phyloP scores from a whole-genome alignment of 2,888 invertebrate species.

The Laspeyria flexula region DNA sequence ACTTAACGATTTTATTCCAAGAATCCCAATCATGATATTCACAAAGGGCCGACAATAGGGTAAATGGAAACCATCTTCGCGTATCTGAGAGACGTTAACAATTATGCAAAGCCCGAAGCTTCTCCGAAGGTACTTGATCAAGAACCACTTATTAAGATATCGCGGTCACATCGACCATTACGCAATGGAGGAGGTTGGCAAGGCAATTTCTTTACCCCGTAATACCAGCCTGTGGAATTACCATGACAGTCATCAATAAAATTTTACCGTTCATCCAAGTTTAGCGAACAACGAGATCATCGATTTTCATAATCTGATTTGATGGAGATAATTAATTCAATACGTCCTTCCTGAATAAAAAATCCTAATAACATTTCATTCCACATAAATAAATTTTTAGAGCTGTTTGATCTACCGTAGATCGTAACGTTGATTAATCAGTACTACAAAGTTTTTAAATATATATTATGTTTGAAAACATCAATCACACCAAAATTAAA shows the following conservation, averaged over 20 bases:
- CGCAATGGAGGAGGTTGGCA: constrained; percentile 59
- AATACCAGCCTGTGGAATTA: constrained; percentile 58
- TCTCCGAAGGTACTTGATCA: constrained; percentile 71
- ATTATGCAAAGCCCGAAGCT: constrained; percentile 75
- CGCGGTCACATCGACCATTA: constrained; percentile 78
- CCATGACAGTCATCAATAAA: constrained; percentile 75
- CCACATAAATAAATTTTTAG: neutral
- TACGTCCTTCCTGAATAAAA: constrained; percentile 15
- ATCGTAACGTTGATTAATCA: constrained; percentile 13
- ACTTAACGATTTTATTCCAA: constrained; percentile 36
- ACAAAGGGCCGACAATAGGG: constrained; percentile 42
- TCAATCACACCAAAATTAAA: constrained; percentile 68
- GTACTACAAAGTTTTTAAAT: constrained; percentile 14
- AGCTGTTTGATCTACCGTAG: too few relatives aligned
- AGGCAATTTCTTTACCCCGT: constrained; percentile 64
- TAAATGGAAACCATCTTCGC: constrained; percentile 41
- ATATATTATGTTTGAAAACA: constrained; percentile 53
- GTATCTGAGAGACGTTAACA: constrained; percentile 62
- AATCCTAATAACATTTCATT: neutral
- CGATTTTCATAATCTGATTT: constrained; percentile 64
- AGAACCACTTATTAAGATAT: constrained; percentile 83
- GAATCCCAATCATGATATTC: constrained; percentile 35
- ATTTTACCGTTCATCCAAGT: constrained; percentile 69
- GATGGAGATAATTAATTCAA: constrained; percentile 28
- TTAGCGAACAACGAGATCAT: constrained; percentile 67